Evolutionary conservation across 2,113 vertebrate genomes (phyloP).

Genomic region (Chrysemys picta): DNA sequence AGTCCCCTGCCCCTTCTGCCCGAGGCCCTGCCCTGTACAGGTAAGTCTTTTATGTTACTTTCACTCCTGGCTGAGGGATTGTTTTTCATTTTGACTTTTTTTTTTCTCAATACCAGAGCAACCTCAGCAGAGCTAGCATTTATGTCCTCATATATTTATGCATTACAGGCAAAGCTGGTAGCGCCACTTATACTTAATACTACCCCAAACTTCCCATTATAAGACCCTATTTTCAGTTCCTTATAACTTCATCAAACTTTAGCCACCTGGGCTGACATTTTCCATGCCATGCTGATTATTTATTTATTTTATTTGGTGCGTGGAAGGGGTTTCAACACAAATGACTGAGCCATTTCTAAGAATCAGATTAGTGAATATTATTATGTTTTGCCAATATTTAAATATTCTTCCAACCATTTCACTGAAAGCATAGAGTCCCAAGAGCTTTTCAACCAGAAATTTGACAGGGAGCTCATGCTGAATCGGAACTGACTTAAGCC

Average conservation of each 20-base stretch:
- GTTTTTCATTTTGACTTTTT: background rate
- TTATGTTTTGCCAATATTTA: background rate
- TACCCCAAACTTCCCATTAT: background rate
- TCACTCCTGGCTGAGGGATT: background rate
- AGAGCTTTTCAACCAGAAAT: background rate
- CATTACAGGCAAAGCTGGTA: background rate
- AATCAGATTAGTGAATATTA: background rate
- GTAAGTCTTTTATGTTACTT: too few species aligned
- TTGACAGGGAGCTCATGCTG: background rate
- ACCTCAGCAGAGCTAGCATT: background rate
- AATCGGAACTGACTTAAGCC: background rate
- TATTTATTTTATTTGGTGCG: background rate
- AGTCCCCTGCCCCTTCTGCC: too few species aligned
- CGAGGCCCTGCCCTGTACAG: too few species aligned
- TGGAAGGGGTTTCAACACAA: background rate
- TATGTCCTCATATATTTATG: background rate
- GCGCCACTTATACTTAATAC: background rate
- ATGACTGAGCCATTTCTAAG: background rate
- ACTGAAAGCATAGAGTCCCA: background rate
- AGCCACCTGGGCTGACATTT: background rate
- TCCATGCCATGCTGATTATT: background rate
- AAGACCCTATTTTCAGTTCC: background rate
- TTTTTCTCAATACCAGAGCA: background rate
- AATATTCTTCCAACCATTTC: background rate
- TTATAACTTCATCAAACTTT: background rate